phyloP scores from a whole-genome alignment of 2,888 invertebrate species.

The Hydriomena furcata region DNA sequence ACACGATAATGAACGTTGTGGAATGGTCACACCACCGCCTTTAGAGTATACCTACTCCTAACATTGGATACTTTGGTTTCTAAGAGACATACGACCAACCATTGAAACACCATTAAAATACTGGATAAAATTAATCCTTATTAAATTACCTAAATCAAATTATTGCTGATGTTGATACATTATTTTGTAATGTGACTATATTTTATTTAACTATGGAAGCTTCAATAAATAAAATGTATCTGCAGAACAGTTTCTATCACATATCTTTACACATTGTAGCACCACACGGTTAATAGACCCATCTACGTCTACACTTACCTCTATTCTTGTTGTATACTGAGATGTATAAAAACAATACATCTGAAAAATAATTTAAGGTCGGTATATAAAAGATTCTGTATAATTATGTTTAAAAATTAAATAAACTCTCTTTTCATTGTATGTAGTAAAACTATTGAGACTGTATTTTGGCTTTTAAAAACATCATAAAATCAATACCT shows the following conservation, averaged over 20 bases:
- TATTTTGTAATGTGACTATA: conserved; percentile 67
- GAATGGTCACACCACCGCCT: conserved; percentile 51
- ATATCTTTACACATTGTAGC: conserved; percentile 82
- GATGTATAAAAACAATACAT: conserved; percentile 82
- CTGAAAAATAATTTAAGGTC: conserved; percentile 81
- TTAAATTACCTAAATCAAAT: conserved; percentile 67
- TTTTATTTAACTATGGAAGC: conserved; percentile 75
- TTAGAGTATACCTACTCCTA: conserved; percentile 48
- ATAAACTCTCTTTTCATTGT: conserved; percentile 78
- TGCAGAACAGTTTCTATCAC: conserved; percentile 82
- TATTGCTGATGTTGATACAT: conserved; percentile 68
- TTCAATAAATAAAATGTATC: conserved; percentile 82
- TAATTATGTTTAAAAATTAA: conserved; percentile 81
- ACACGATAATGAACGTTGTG: conserved; percentile 40
- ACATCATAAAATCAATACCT: conserved; percentile 69
- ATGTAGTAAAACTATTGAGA: conserved; percentile 72
- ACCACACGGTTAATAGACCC: conserved; percentile 83
- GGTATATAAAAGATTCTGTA: conserved; percentile 81
- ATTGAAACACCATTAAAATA: conserved; percentile 49
- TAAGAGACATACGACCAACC: conserved; percentile 63
- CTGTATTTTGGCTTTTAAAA: conserved; percentile 76
- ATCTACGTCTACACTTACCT: conserved; percentile 79
- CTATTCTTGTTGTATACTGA: conserved; percentile 80
- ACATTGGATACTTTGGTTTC: conserved; percentile 63
- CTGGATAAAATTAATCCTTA: conserved; percentile 64